phyloP scores from a whole-genome alignment of 1,140 invertebrate species.

The Mizuhopecten yessoensis region DNA sequence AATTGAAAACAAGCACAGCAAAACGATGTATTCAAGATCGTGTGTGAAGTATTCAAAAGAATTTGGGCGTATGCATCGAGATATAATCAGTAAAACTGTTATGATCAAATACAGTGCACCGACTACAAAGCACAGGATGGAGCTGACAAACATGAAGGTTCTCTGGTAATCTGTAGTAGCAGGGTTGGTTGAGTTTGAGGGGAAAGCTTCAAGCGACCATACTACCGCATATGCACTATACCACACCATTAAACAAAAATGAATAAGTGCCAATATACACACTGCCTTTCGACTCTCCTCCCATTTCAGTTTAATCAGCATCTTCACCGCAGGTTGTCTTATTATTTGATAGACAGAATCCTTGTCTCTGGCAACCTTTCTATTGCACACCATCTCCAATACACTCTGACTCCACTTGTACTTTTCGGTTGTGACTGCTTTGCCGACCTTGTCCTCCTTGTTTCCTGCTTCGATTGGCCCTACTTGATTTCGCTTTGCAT shows the following conservation, averaged over 20 bases:
- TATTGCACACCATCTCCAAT: conserved; percentile 9
- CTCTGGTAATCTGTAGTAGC: neutral
- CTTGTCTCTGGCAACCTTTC: neutral
- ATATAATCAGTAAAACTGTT: neutral
- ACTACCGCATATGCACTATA: neutral
- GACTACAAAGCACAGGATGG: neutral
- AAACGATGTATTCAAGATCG: neutral
- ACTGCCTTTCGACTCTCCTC: neutral
- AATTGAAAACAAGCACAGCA: neutral
- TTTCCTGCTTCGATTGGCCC: neutral
- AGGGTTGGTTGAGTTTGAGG: neutral
- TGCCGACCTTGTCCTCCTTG: neutral
- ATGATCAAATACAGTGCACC: neutral
- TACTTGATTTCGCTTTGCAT: neutral
- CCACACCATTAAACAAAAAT: neutral
- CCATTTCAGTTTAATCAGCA: neutral
- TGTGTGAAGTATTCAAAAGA: neutral
- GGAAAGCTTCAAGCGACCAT: neutral
- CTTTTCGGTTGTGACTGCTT: neutral
- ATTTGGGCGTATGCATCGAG: neutral
- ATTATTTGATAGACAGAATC: neutral
- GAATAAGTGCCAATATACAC: neutral
- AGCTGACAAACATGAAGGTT: neutral
- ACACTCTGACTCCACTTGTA: neutral
- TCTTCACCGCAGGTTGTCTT: neutral